phyloP scores from a whole-genome alignment of 2,113 vertebrate species.

The Tyrannus savana region DNA sequence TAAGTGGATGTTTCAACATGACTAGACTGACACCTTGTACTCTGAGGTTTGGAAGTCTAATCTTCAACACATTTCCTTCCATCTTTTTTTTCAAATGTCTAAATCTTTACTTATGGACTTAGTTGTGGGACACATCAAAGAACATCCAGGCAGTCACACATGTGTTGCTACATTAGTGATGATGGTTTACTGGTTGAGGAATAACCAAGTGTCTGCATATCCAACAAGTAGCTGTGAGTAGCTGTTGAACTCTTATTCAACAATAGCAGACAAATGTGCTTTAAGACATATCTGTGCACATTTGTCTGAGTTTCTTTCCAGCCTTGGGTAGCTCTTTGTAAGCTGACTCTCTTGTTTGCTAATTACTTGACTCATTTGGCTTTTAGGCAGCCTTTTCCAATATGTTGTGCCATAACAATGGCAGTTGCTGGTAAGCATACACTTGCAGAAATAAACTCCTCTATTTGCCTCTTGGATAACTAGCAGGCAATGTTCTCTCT shows the following conservation, averaged over 20 bases:
- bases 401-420: not conserved
- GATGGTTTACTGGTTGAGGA: not conserved
- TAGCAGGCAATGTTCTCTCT: not conserved
- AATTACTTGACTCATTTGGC: not conserved
- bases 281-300: fast-evolving
- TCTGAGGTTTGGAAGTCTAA: slow-evolving; percentile 73
- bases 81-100: slow-evolving; percentile 33
- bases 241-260: not conserved
- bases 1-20: slow-evolving; percentile 69
- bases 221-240: not conserved
- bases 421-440: not conserved
- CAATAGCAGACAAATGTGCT: not conserved
- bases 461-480: not conserved
- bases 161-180: not conserved
- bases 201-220: not conserved
- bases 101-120: not conserved
- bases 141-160: not conserved
- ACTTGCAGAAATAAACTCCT: not conserved
- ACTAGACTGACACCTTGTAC: slow-evolving; percentile 69
- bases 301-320: not conserved
- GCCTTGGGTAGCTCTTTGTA: not conserved
- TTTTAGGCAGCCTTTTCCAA: not conserved
- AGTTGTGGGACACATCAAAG: not conserved
- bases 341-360: not conserved
- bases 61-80: slow-evolving; percentile 51